Percentiles rank a stretch among this genome's conserved stretches.
Evolutionary conservation across 2,888 invertebrate genomes (phyloP).

Genomic region (Cynaeus angustus): DNA sequence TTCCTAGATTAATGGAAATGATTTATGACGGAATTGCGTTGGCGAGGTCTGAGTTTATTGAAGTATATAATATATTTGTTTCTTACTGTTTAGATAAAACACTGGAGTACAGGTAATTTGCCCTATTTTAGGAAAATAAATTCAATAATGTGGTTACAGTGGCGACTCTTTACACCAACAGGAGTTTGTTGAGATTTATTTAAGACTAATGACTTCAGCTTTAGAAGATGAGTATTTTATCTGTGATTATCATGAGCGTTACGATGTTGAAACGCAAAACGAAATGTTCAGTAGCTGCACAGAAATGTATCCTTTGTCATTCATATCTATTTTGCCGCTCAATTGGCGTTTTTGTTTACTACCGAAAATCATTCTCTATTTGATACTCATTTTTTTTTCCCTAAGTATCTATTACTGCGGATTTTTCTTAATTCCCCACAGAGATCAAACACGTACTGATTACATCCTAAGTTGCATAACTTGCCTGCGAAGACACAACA

Average conservation of each 20-base stretch:
- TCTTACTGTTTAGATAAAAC: conserved; percentile 65
- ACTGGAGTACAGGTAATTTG: conserved; percentile 61
- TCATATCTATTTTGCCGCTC: too few relatives aligned
- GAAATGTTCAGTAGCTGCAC: conserved; percentile 66
- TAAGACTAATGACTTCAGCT: conserved; percentile 64
- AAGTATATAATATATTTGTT: conserved; percentile 65
- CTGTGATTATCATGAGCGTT: conserved; percentile 67
- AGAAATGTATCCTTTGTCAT: conserved; percentile 61
- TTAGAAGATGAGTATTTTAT: conserved; percentile 69
- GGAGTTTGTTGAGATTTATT: conserved; percentile 64
- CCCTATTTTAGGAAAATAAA: conserved; percentile 8
- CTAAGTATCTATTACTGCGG: too few relatives aligned
- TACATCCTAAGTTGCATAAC: conserved; percentile 65
- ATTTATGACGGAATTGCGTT: conserved; percentile 64
- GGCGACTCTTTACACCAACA: conserved; percentile 64
- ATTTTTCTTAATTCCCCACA: conserved; percentile 47
- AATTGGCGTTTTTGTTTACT: too few relatives aligned
- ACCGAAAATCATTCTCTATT: too few relatives aligned
- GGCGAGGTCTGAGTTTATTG: conserved; percentile 65
- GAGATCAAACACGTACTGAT: conserved; percentile 67
- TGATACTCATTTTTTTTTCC: too few relatives aligned
- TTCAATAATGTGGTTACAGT: conserved; percentile 56
- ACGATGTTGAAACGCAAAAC: conserved; percentile 64
- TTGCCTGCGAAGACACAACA: conserved; percentile 60
- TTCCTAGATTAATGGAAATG: conserved; percentile 58